Base-by-base conservation (phyloP, 2,888 invertebrate genomes). In the Coleophora flavipennella region DNA sequence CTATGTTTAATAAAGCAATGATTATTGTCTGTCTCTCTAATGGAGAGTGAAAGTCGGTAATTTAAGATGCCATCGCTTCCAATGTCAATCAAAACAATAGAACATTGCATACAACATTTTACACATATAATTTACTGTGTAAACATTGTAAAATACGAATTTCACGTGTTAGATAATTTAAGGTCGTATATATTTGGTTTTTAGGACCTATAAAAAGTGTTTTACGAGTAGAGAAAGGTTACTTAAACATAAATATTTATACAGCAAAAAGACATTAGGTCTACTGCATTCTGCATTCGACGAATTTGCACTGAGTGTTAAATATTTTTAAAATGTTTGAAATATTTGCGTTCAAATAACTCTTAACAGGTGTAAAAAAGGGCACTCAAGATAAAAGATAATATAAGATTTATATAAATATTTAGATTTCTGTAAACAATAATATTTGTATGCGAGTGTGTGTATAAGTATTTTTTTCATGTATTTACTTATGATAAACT, bases 401-500 rank as follows among this genome's bases (percentile, higher is more conserved):
- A n/a, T n/a, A n/a, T n/a, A 42, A 41, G 42, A 47, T 40, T 36
- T 36, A 39, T 39, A 20, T 41, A 45, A 48, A 48, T 42, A 47
- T 29, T 33, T 35, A 43, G 43, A 48, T 48, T 46, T 49, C 44
- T 20, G 26, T 42, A 50, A 42, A 43, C 44, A 35, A 35, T 33
- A 42, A 48, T 20, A 6, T 20, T 20, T 20, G 20, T 60, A 59
- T 53, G 55, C 58, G 58, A 62, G 65, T 59, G 53, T 20, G n/a
- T n/a, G n/a, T n/a, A n/a, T n/a, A n/a, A 38, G 27, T 3, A 32
- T n/a, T 8, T 6, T 2, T 38, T 28, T 8, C 13, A 4, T 29
- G 7, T 35, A 35, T 35, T 35, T 35, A 35, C 35, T 10, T 13
- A 27, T n/a, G 33, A 33, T 33, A 40, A 31, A 13, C 26, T 31